Evolutionary conservation across 2,113 vertebrate species (phyloP), one percentile per base, ranked within the genome.

Genomic region (Egretta garzetta): DNA sequence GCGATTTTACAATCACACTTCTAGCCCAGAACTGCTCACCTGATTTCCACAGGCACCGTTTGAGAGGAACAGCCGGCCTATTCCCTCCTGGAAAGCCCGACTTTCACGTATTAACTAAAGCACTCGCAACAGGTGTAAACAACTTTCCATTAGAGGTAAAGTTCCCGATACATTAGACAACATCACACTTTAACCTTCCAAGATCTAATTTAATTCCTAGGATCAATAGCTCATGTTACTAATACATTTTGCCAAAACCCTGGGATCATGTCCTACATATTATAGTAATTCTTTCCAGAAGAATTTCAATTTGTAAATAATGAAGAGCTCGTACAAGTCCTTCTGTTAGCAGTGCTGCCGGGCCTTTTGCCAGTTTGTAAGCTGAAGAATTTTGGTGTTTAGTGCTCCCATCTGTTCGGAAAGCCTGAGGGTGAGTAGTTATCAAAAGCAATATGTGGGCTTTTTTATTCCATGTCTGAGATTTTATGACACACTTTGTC

Each of bases 271-370:
- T 96, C 95, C 92, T 96, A 95, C 96, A 95, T 95, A 96, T 96
- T 95, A 92, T 21, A 90, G 94, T 96, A 97, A 97, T 97, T 90
- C 92, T 95, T 97, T 97, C 97, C 96, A 97, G 95, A 96, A 97
- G 95, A 95, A 97, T 95, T 95, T 94, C 71, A 89, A 96, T 97
- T 97, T 95, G 97, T 96, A 97, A 97, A 97, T 96, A 97, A 96
- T 94, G 93, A 96, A 96, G 96, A 88, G 53, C 87, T 95, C 96
- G 6, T 96, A 96, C 93, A 94, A 89, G 88, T 97, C 96, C 94
- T 96, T 94, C 96, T 96, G 96, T 95, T 95, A 92, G 95, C 92
- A 89, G 96, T 0, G 0, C 92, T 94, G 71, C 92, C 4, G 95
- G 96, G 96, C 95, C 95, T 85, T 96, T 97, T 97, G 96, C 97